Evolutionary conservation across 2,113 vertebrate species (phyloP), one percentile per base, ranked within the genome.

Genomic region (Epinephelus moara): DNA sequence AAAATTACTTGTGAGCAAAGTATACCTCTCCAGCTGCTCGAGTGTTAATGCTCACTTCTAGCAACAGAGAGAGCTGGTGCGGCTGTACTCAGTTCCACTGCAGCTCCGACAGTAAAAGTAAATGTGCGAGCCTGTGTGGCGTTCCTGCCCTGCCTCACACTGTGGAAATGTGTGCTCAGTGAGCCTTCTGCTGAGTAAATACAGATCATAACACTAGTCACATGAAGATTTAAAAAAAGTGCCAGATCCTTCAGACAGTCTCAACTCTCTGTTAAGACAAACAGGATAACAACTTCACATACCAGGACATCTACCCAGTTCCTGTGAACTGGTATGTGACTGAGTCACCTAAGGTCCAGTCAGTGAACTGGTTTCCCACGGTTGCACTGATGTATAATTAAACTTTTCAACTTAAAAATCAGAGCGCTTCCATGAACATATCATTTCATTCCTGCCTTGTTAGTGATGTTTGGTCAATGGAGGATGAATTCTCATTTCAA

Each of bases 321-420:
- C 70, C 25, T 2, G 59, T 55, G 14, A 68, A 53, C 23, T 50
- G 37, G 9, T 50, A 12, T 68, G 17, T 60, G 37, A 52, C 25
- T 81, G 70, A 82, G 66, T 88, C 78, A 85, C 21, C 62, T 27
- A 72, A 47, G 49, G 49, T 66, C 60, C 64, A 82, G 70, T 53
- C 70, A 84, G 66, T 70, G 55, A 23, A 67, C 37, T 66, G 61
- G 78, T 64, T 86, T 87, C 81, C 81, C 84, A 67, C 42, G 30
- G 42, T 4, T 4, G 4, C 27, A 4, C 27, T 30, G 15, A 66
- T 45, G 66, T 47, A 18, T 56, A 66, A 61, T 66, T 21, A 45
- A 13, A 19, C 21, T 30, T 62, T 62, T 4, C 12, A 50, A 23
- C 21, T 66, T 3, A 18, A 15, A 50, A 37, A n/a, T 30, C 17